These are phyloP conservation scores for Drosophila pachea DNA, from an alignment of 1,140 invertebrate species.

Conservation along the genomic window DNA sequence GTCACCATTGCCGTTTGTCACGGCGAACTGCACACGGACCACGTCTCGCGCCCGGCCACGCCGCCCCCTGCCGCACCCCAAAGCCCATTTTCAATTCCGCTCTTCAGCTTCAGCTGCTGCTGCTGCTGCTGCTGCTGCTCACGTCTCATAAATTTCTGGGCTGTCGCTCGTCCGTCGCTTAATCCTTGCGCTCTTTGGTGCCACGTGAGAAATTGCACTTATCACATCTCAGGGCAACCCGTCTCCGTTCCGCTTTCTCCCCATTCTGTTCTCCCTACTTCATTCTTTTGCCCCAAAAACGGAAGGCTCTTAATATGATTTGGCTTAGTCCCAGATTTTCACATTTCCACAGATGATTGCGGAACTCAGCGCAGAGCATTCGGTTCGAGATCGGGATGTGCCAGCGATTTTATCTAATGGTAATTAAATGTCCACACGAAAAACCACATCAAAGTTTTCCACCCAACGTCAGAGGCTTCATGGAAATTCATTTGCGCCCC, in stretches of 20 bases:
- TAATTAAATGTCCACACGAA: constrained; percentile 8
- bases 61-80: neutral
- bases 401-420: neutral
- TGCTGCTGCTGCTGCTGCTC: constrained; percentile 34
- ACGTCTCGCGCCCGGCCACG: constrained; percentile 17
- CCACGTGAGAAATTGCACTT: constrained; percentile 72
- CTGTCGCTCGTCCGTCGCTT: constrained; percentile 62
- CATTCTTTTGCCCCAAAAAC: neutral
- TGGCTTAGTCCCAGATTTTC: constrained; percentile 16
- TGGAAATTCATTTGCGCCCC: no score
- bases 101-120: neutral
- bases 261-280: neutral
- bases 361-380: neutral
- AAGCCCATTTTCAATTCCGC: constrained; percentile 17
- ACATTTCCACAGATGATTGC: constrained; percentile 7
- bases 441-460: no score
- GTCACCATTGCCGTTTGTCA: constrained; percentile 58
- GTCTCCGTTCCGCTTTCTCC: neutral
- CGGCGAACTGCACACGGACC: constrained; percentile 30
- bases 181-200: constrained; percentile 57
- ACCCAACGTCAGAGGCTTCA: no score
- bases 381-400: neutral
- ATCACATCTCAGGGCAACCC: constrained; percentile 39
- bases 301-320: constrained; percentile 18
- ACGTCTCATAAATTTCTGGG: constrained; percentile 70